phyloP scores from a whole-genome alignment of 2,888 invertebrate species.

The Apocheima hispidaria region DNA sequence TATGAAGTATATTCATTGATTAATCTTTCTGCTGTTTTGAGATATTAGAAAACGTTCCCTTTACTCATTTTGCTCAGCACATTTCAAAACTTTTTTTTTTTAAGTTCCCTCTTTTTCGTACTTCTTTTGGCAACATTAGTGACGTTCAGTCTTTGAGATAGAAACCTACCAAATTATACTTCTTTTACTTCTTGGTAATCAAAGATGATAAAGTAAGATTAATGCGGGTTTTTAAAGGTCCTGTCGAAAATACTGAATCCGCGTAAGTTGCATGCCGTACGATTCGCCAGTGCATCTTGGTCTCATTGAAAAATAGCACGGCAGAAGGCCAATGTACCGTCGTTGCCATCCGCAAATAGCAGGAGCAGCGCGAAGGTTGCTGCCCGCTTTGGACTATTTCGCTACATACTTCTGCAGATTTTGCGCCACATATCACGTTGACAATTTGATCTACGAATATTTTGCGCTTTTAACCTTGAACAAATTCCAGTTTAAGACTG shows the following conservation, averaged over 20 bases:
- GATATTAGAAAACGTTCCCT: too few species aligned
- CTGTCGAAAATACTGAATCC: slow-evolving; percentile 49
- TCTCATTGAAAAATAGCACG: slow-evolving; percentile 74
- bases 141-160: too few species aligned
- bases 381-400: slow-evolving; percentile 75
- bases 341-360: slow-evolving; percentile 77
- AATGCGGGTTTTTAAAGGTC: not conserved
- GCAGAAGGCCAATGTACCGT: slow-evolving; percentile 80
- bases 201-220: too few species aligned
- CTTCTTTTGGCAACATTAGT: too few species aligned
- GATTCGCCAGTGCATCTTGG: slow-evolving; percentile 66
- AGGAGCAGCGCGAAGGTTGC: slow-evolving; percentile 76
- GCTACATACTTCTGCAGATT: slow-evolving; percentile 60
- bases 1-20: too few species aligned
- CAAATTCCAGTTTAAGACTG: slow-evolving; percentile 38
- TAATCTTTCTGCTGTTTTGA: too few species aligned
- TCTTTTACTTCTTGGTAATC: too few species aligned
- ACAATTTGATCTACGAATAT: slow-evolving; percentile 42
- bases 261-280: slow-evolving; percentile 51
- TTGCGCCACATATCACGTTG: slow-evolving; percentile 45
- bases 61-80: too few species aligned
- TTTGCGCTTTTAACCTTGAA: slow-evolving; percentile 46
- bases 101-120: too few species aligned
- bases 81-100: too few species aligned
- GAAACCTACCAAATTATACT: too few species aligned